Conservation (phyloP, 2,797 vertebrate species). For the Streptopelia turtur region DNA sequence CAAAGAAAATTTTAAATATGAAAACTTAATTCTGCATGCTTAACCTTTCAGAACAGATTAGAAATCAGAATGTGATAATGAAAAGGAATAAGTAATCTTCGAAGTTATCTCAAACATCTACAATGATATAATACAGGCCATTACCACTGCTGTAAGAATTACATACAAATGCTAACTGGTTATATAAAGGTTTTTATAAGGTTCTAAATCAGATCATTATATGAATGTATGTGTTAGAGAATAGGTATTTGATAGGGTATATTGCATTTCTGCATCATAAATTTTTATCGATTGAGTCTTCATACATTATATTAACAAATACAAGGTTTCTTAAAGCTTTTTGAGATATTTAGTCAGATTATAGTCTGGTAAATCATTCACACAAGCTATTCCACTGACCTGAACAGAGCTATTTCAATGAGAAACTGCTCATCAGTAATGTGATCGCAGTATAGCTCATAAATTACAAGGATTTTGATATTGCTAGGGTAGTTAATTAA, state of each 20-base stretch:
- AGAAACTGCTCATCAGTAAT: not conserved
- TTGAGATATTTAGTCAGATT: not conserved
- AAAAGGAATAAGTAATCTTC: not conserved
- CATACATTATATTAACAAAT: not conserved
- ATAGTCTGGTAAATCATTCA: not conserved
- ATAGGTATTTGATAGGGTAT: not conserved
- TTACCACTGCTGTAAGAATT: not conserved
- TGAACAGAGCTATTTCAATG: not conserved
- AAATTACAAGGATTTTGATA: not conserved
- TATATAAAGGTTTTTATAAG: slow-evolving; percentile 8
- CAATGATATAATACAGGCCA: not conserved
- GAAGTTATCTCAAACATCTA: not conserved
- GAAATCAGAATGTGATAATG: not conserved
- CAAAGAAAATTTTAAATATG: not conserved
- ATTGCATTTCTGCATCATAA: slow-evolving; percentile 16
- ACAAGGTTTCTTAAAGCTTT: not conserved
- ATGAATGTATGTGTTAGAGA: not conserved
- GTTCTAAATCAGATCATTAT: not conserved
- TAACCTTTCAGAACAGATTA: not conserved
- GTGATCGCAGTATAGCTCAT: not conserved
- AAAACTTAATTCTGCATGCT: not conserved
- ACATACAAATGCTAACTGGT: not conserved
- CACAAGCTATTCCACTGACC: not conserved
- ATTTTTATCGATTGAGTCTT: not conserved
- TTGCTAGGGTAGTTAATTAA: not conserved